Conservation (phyloP, 2,888 invertebrate species). For the Heliconius charithonia region DNA sequence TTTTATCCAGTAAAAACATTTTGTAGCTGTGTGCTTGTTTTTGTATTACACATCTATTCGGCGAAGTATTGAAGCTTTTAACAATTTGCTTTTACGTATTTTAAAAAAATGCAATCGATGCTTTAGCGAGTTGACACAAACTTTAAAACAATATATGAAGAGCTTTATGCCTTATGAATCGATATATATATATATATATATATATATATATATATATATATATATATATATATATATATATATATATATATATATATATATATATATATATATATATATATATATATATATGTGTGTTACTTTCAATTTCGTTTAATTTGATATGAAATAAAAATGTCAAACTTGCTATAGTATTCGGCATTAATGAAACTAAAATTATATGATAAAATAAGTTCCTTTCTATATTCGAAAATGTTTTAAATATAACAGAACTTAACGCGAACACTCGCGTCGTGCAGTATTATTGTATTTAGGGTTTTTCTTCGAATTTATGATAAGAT, state of each 20-base stretch:
- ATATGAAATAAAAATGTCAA: background rate
- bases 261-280: no score
- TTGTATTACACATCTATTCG: background rate
- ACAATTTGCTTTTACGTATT: background rate
- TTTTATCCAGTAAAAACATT: background rate
- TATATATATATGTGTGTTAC: no score
- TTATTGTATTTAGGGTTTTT: conserved; percentile 24
- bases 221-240: no score
- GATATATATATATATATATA: no score
- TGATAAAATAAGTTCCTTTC: background rate
- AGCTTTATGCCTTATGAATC: no score
- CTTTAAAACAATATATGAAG: background rate
- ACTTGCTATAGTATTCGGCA: background rate
- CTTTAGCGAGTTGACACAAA: background rate
- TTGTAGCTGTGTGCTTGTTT: conserved; percentile 1
- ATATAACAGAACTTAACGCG: background rate
- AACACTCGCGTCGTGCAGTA: conserved; percentile 23
- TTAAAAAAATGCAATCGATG: background rate
- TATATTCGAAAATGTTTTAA: background rate
- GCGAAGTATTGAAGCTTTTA: background rate
- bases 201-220: no score
- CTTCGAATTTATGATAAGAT: conserved; percentile 5
- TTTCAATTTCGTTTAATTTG: no score
- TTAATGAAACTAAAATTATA: background rate
- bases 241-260: no score